Evolutionary conservation across 2,797 vertebrate species (phyloP).

Genomic region (Enteromius paludinosus): DNA sequence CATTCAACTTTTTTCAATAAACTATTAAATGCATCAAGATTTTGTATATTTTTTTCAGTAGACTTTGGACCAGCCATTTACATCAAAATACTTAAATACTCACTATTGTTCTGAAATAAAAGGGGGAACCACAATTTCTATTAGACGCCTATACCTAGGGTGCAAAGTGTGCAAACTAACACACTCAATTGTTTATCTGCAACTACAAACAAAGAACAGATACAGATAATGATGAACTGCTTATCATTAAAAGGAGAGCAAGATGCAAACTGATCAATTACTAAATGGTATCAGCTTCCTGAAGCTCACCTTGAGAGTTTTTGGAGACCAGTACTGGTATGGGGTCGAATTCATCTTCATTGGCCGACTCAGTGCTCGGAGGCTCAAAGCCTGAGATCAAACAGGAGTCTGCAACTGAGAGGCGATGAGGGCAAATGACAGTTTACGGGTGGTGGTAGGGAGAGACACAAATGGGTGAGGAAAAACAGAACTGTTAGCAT

Average conservation of each 20-base stretch:
- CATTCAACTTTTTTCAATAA: not conserved
- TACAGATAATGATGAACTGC: not conserved
- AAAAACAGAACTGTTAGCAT: constrained; percentile 27
- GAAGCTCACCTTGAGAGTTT: constrained; percentile 93
- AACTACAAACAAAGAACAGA: not conserved
- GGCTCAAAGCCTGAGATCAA: constrained; percentile 92
- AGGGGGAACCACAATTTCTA: not conserved
- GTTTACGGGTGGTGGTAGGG: not conserved
- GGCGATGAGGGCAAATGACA: not conserved
- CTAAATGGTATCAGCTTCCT: too few relatives aligned
- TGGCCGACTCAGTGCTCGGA: constrained; percentile 80
- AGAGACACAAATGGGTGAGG: not conserved
- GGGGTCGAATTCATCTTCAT: constrained; percentile 98
- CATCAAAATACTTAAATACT: not conserved
- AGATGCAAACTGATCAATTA: not conserved
- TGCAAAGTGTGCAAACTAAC: not conserved
- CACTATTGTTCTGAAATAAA: not conserved
- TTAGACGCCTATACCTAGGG: not conserved
- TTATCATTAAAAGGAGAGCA: not conserved
- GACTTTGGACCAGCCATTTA: not conserved
- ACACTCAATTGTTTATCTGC: not conserved
- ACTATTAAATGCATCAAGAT: not conserved
- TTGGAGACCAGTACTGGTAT: constrained; percentile 96
- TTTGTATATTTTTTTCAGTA: not conserved
- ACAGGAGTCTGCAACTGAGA: constrained; percentile 84